Base-by-base conservation (phyloP, 2,113 vertebrate species). In the Aviceda subcristata region DNA sequence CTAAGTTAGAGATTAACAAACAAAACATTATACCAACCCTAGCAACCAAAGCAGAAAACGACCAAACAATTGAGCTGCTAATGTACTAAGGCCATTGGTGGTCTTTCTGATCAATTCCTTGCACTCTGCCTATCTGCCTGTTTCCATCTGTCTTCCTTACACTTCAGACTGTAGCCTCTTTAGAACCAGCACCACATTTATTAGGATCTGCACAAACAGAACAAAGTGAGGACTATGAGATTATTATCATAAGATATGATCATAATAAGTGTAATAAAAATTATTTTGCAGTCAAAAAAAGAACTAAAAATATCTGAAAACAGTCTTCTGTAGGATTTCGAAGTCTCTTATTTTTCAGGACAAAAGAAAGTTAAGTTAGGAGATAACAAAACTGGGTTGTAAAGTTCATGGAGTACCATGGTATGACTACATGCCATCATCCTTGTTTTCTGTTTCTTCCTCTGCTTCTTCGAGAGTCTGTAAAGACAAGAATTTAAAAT, bases 391-490 rank as follows among this genome's bases (percentile, higher is more conserved):
- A 69, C 16, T 6, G 8, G 8, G 2, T n/a, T 80, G 20, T 51
- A 57, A 94, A 88, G 13, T 60, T 89, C 56, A 30, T 45, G 15
- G 8, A 36, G 36, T 57, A 86, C 57, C 11, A 64, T 50, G 30
- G 30, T 22, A n/a, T 38, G 39, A 69, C 23, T 74, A 91, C 97
- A 15, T 95, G 98, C 98, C 97, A 88, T 97, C 97, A 86, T 97
- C 78, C 88, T n/a, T 15, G 95, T 97, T 96, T 98, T 99, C 97
- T 99, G 98, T 91, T 98, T 99, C 92, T 98, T 99, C 97, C 98
- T 99, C 97, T 99, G 99, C 94, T 99, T 99, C 97, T 99, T 99
- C 14, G 99, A 99, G 17, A 99, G 97, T 77, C 99, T 99, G 96
- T 59, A 39, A 39, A 39, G 38, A 39, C 10, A 80, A 91, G 39